A percentile compares a stretch with the other conserved stretches of the same genome.
These are phyloP conservation scores for Oenanthe oenanthe DNA, from an alignment of 2,113 vertebrate species.

Conservation along the genomic window DNA sequence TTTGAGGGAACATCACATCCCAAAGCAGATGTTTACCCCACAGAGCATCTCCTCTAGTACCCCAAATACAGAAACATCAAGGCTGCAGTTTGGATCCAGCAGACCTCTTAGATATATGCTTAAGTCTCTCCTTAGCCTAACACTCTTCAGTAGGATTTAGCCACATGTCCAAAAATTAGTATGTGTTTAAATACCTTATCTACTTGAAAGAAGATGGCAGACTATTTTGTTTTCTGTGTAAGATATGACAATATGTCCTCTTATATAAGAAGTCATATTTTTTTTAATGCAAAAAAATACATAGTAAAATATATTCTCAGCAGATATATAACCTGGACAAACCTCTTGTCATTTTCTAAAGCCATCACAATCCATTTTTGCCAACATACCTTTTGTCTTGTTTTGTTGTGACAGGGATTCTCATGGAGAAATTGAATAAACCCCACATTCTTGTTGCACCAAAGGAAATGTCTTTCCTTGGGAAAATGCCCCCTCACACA, in stretches of 20 bases:
- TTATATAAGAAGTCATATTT: neutral
- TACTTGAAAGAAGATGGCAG: neutral
- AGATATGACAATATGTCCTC: neutral
- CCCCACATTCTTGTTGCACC: neutral
- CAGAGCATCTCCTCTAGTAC: neutral
- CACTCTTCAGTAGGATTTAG: neutral
- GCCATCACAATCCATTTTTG: constrained; percentile 5
- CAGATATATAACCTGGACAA: constrained; percentile 41
- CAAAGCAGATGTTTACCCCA: neutral
- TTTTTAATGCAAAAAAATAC: neutral
- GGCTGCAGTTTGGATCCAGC: neutral
- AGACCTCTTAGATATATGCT: neutral
- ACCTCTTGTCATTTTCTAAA: constrained; percentile 29
- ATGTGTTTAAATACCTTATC: neutral
- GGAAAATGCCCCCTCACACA: constrained; percentile 28
- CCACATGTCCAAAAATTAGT: neutral
- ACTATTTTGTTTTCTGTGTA: neutral
- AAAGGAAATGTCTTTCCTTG: neutral
- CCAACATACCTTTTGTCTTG: neutral
- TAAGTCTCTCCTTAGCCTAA: neutral
- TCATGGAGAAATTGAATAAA: neutral
- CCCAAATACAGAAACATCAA: neutral
- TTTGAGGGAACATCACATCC: neutral
- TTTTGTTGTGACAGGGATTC: constrained; percentile 52
- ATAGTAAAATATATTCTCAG: neutral